Base-by-base conservation (phyloP, 2,797 vertebrate genomes). In the Tokudaia tokunoshimensis region DNA sequence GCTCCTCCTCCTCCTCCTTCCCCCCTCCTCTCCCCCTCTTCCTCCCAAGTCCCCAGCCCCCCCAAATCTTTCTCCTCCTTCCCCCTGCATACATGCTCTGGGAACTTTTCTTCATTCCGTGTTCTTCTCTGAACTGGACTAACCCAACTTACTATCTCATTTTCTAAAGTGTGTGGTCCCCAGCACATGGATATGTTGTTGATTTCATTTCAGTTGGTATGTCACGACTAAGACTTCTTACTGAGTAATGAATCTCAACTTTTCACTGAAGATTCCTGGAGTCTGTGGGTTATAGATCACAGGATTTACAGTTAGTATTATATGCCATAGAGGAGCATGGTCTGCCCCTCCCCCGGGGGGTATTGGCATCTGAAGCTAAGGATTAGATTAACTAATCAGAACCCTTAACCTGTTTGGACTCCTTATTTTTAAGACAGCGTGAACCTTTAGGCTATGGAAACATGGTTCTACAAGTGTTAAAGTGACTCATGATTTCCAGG, bases 81-180 rank as follows among this genome's bases (percentile, higher is more conserved):
- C 41, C 55, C 34, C 12, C 29, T 52, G 34, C 31, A 82, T 3
- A 52, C 15, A 31, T 57, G 12, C 70, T 70, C 92, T 80, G 57
- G 44, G 29, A 74, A 82, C 59, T n/a, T 10, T 26, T 72, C 6
- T 82, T 82, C 6, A 17, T n/a, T 78, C 57, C 52, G 9, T 47
- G 2, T 90, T 89, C 47, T 57, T 91, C 24, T 52, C 31, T 63
- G 44, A 91, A 50, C 59, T 78, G 52, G 37, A 41, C 75, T 76
- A 93, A 15, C 4, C 4, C 67, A 37, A 31, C 37, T 86, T 37
- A 65, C n/a, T 81, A 85, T 50, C 31, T 83, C 41, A 20, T 72
- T 90, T 50, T 67, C 55, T 95, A 88, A 65, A 72, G 34, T 17
- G 76, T 63, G 13, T 79, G 14, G 57, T 93, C 63, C 82, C 92